These are phyloP conservation scores for Netta rufina DNA, from an alignment of 2,797 vertebrate species.

Conservation along the genomic window DNA sequence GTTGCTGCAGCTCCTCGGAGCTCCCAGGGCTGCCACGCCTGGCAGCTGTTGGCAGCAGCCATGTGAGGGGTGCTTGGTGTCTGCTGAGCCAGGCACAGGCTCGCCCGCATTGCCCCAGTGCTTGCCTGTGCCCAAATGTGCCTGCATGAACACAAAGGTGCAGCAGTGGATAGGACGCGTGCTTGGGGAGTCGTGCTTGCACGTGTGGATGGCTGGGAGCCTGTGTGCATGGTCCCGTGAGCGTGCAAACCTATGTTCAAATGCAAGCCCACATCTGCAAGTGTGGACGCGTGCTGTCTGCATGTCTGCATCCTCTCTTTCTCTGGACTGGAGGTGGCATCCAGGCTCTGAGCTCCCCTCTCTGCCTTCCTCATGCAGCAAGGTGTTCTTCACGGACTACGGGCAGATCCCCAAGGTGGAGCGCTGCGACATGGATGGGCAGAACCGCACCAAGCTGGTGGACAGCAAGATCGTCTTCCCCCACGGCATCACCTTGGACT, in stretches of 20 bases:
- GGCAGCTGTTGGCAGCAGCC: background rate
- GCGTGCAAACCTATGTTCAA: background rate
- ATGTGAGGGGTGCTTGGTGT: no score
- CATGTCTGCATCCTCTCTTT: accelerated
- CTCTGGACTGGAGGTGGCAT: accelerated
- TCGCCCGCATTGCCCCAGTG: no score
- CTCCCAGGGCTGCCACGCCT: no score
- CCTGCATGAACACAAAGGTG: background rate
- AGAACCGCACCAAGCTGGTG: conserved; percentile 96
- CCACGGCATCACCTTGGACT: conserved; percentile 92
- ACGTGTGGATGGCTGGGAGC: background rate
- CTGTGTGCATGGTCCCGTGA: background rate
- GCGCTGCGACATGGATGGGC: conserved; percentile 97
- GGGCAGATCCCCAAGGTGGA: conserved; percentile 96
- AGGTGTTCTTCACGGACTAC: conserved; percentile 97
- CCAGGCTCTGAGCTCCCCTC: background rate
- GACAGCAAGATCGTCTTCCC: conserved; percentile 98
- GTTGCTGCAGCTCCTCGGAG: background rate
- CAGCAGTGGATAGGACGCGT: background rate
- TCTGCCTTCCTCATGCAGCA: conserved; percentile 75
- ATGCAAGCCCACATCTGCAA: background rate
- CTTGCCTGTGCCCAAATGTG: background rate
- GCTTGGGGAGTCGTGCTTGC: background rate
- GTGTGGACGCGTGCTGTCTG: accelerated
- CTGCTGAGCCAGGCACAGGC: background rate